These are phyloP conservation scores for Heliconius hortense DNA, from an alignment of 2,888 invertebrate genomes.

Conservation along the genomic window DNA sequence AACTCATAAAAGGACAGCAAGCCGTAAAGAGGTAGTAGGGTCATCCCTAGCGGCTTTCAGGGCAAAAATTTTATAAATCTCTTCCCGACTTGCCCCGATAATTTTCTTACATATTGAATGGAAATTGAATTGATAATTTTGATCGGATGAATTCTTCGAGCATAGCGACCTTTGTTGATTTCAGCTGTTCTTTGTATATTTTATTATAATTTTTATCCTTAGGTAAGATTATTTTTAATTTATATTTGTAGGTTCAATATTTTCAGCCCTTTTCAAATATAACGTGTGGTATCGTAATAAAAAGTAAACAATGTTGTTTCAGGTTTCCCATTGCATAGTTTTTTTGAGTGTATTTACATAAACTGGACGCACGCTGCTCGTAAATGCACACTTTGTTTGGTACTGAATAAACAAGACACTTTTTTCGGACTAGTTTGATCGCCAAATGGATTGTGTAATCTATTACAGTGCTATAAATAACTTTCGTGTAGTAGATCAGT, in stretches of 20 bases:
- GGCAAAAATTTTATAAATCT: conserved; percentile 76
- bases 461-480: conserved; percentile 25
- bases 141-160: conserved; percentile 44
- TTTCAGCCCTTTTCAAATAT: conserved; percentile 45
- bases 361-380: conserved; percentile 56
- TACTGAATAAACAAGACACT: conserved; percentile 56
- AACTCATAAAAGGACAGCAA: conserved; percentile 72
- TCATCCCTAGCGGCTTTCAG: conserved; percentile 65
- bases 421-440: conserved; percentile 54
- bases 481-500: not conserved
- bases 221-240: not conserved
- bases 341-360: conserved; percentile 71
- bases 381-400: conserved; percentile 66
- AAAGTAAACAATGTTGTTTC: conserved; percentile 65
- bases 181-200: conserved; percentile 27
- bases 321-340: conserved; percentile 62
- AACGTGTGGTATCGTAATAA: conserved; percentile 59
- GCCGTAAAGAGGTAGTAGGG: conserved; percentile 61
- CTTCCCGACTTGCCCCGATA: conserved; percentile 59
- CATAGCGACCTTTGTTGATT: conserved; percentile 37
- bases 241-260: not conserved
- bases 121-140: conserved; percentile 63
- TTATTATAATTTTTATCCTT: conserved; percentile 4
- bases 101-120: conserved; percentile 66
- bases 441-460: conserved; percentile 55